Conservation (phyloP, 2,113 vertebrate genomes). For the Lepus timidus region DNA sequence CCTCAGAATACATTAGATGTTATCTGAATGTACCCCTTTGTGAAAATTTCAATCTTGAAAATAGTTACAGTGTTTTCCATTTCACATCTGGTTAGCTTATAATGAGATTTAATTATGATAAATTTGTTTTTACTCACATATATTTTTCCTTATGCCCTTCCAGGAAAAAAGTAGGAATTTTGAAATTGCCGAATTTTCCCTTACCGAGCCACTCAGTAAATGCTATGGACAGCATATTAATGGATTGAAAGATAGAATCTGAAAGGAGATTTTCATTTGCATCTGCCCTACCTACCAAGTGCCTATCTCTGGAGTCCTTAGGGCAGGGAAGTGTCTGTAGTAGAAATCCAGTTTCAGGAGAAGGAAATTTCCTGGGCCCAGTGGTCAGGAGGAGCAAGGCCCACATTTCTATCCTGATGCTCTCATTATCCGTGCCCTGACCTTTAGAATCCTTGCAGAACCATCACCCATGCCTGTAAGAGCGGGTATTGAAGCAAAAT, state of each 20-base stretch:
- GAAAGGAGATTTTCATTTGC: neutral
- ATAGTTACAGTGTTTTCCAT: neutral
- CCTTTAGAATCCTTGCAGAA: neutral
- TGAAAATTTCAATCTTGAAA: conserved; percentile 34
- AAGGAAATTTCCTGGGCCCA: accelerated
- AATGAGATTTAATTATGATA: conserved; percentile 38
- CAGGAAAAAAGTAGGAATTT: neutral
- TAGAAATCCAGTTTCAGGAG: neutral
- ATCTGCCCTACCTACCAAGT: neutral
- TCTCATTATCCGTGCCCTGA: neutral
- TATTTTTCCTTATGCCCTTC: neutral
- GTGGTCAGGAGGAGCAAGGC: accelerated
- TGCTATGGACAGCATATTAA: neutral
- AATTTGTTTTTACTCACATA: conserved; percentile 21
- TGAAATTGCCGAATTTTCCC: neutral
- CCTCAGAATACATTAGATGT: neutral
- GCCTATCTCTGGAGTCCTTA: neutral
- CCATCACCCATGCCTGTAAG: neutral
- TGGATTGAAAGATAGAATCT: neutral
- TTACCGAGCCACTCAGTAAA: neutral
- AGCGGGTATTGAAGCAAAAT: neutral
- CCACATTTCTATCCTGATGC: neutral
- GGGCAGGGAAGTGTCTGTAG: neutral
- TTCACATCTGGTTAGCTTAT: neutral
- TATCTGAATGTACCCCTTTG: neutral